These are phyloP conservation scores for Erythrolamprus reginae DNA, from an alignment of 2,113 vertebrate genomes.

Conservation along the genomic window DNA sequence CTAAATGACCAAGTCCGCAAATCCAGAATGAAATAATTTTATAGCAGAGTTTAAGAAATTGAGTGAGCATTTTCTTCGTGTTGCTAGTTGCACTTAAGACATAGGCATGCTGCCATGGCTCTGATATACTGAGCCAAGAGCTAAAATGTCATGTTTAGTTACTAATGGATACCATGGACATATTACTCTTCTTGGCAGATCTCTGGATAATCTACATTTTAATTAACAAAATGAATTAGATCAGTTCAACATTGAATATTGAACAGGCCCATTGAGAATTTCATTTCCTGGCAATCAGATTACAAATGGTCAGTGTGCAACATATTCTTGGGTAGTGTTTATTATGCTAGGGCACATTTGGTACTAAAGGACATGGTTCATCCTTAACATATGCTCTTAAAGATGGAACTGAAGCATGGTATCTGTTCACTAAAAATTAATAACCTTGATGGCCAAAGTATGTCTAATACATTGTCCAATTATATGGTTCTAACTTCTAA, in stretches of 20 bases:
- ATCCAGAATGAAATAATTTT: not conserved
- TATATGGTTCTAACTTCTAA: not conserved
- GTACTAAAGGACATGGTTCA: not conserved
- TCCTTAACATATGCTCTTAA: not conserved
- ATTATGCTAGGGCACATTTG: not conserved
- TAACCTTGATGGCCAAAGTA: not conserved
- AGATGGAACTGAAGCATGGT: not conserved
- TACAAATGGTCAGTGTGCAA: not conserved
- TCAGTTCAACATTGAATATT: not conserved
- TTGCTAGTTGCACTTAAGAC: too few relatives aligned
- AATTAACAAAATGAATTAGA: conserved; percentile 8
- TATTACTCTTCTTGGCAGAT: conserved; percentile 1
- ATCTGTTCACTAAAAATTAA: not conserved
- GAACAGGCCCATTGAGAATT: not conserved
- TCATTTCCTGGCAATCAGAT: not conserved
- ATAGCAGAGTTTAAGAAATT: not conserved
- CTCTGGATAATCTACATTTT: not conserved
- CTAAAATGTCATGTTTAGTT: not conserved
- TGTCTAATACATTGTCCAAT: not conserved
- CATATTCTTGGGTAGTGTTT: not conserved
- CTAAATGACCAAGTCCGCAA: rapidly evolving
- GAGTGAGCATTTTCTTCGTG: not conserved
- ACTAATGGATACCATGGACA: not conserved
- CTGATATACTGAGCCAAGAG: not conserved
- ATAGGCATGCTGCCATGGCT: not conserved